Evolutionary conservation across 2,888 invertebrate genomes (phyloP).

Genomic region (Archips xylosteana): DNA sequence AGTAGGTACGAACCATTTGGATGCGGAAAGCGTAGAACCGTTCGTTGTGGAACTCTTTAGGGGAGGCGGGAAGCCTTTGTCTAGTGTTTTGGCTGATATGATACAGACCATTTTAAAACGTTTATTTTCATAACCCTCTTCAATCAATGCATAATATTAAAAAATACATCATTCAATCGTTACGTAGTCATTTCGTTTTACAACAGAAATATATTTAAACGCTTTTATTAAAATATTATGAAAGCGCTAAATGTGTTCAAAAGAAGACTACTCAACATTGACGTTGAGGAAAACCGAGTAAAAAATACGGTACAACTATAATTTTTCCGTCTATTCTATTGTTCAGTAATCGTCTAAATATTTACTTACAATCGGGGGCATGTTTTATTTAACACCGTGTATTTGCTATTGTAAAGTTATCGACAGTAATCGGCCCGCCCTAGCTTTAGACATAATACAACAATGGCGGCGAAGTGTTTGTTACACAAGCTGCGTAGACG

Average conservation of each 20-base stretch:
- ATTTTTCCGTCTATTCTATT: constrained; percentile 12
- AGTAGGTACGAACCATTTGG: no score
- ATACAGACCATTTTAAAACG: no score
- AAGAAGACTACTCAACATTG: neutral
- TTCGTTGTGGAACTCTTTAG: no score
- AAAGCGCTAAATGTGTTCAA: no score
- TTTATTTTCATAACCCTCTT: neutral
- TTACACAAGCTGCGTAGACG: constrained; percentile 8
- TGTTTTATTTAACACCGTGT: constrained; percentile 34
- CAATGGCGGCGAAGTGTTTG: constrained; percentile 19
- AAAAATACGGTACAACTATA: neutral
- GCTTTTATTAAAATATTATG: neutral
- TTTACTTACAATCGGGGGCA: constrained; percentile 19
- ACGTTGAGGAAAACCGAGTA: neutral
- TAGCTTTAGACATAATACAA: constrained; percentile 27
- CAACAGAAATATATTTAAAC: neutral
- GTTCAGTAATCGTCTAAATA: constrained; percentile 21
- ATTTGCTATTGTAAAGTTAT: constrained; percentile 37
- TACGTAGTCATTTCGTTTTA: neutral
- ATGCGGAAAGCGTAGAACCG: no score
- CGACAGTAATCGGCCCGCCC: constrained; percentile 14
- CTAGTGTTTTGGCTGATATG: no score
- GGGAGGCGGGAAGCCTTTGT: no score
- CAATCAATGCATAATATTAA: no score
- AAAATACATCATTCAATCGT: neutral